Base-by-base conservation (phyloP, 2,888 invertebrate species). In the Drosophila neonasuta region DNA sequence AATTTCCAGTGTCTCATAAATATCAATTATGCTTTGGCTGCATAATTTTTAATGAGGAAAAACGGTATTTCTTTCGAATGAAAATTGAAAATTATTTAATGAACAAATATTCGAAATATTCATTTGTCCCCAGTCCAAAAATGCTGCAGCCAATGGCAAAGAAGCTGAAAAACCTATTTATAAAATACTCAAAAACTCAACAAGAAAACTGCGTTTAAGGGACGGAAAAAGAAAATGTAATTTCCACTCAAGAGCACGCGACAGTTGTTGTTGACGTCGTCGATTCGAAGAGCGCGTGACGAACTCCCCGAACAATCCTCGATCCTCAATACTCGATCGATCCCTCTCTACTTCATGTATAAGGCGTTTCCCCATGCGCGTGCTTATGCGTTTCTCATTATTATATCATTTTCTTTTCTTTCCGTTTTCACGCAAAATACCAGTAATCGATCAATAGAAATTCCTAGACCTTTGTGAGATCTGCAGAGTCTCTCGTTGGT, bases 371-470 rank as follows among this genome's bases (percentile, higher is more conserved):
- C 66, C 44, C 17, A 24, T 42, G 29, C 64, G 67, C 66, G 65
- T 63, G 79, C 79, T 87, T 71, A 86, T 86, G 84, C 75, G 77
- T 74, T 67, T 87, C 76, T 80, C 71, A 87, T 88, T 86, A 87
- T 87, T 88, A 80, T 84, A 74, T 79, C 88, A 88, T 79, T 73
- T 73, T 32, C 69, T 58, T 58, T 39, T 39, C 13, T 39, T 39
- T 48, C 17, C 73, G 78, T 82, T 84, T 82, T 74, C 74, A 81
- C 71, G 79, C 82, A 69, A 68, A 69, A 68, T 59, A 69, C 51
- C 68, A 55, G 68, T 73, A 68, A 86, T 83, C 69, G 72, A 81
- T 86, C 79, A 77, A 73, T 58, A 51, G 54, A 61, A 64, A 48
- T 60, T 74, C 60, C 29, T 5, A 7, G 46, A 41, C 52, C 42